These are phyloP conservation scores for Arothron firmamentum DNA, from an alignment of 2,113 vertebrate species.

Conservation along the genomic window DNA sequence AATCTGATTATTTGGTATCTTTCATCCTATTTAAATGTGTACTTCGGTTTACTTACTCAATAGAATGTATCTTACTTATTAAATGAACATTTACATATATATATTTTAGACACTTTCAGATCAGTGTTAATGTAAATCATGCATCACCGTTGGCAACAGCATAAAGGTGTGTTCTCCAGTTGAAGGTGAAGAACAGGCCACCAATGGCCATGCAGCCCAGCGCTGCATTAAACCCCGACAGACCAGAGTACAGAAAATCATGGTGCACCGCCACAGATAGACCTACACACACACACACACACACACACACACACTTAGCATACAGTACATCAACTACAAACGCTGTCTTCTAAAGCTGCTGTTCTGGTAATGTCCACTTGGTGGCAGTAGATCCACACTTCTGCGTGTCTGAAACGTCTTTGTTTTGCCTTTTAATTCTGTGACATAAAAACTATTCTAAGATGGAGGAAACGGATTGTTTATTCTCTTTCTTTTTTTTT, in stretches of 20 bases:
- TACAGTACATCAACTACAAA: neutral
- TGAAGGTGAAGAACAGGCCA: slow-evolving; percentile 70
- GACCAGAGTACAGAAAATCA: slow-evolving; percentile 64
- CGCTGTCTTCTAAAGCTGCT: slow-evolving; percentile 3
- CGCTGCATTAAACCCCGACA: slow-evolving; percentile 73
- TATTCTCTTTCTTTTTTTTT: neutral
- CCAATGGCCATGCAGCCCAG: slow-evolving; percentile 74
- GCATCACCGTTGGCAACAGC: slow-evolving; percentile 69
- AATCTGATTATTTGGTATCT: too few species aligned
- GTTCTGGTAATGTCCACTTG: slow-evolving; percentile 24
- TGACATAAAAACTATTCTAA: slow-evolving; percentile 12
- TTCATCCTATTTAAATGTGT: too few species aligned
- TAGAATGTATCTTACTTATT: neutral
- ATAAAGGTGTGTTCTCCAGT: slow-evolving; percentile 69
- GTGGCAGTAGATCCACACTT: slow-evolving; percentile 20
- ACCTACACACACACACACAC: slow-evolving; percentile 45
- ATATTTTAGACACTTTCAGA: neutral
- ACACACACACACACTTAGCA: neutral
- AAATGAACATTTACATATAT: neutral
- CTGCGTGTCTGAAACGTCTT: neutral
- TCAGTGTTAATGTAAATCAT: neutral
- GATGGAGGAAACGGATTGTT: slow-evolving; percentile 14
- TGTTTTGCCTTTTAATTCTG: too few species aligned
- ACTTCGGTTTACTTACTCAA: neutral
- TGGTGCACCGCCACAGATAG: slow-evolving; percentile 68